Base-by-base conservation (phyloP, 2,888 invertebrate species). In the Callinectes sapidus region DNA sequence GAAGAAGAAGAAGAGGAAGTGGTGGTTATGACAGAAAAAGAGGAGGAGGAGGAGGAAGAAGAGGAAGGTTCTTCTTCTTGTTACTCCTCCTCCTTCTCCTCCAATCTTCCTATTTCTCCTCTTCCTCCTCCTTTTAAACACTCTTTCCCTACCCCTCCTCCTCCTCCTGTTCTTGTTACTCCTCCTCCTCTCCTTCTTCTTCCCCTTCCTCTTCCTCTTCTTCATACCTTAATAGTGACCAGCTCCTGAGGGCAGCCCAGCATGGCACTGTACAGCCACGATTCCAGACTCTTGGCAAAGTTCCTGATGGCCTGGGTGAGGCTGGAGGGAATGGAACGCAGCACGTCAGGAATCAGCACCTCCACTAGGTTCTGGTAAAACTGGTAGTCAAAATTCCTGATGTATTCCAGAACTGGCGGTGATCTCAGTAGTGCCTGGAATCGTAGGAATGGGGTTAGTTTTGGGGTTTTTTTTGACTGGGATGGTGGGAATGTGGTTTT, bases 361-460 rank as follows among this genome's bases (percentile, higher is more conserved):
- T 99, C 98, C 16, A 99, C 98, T 95, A 99, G 97, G 95, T 98
- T 98, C 96, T 99, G 99, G 96, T 99, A 99, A 96, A 99, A 98
- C 95, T 97, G 97, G 95, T 98, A 97, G 96, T 99, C 99, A 90
- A 98, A 98, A 95, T 97, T 96, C 90, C 97, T 97, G 95, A 98
- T 97, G 96, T 98, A 98, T 92, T 97, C 96, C 95, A 98, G 97
- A 91, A 98, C 97, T 95, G 97, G 97, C 92, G 97, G 96, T 95
- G 97, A 96, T 95, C 97, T 97, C 95, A 98, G 96, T 92, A 97
- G 48, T 97, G 96, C 95, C 97, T 97, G 39, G 39, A n/a, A n/a
- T n/a, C n/a, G n/a, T n/a, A n/a, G n/a, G n/a, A n/a, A n/a, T n/a
- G n/a, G n/a, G n/a, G n/a, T n/a, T n/a, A n/a, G n/a, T n/a, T n/a